phyloP scores from a whole-genome alignment of 2,113 vertebrate species.

The Melanostigma gelatinosum region DNA sequence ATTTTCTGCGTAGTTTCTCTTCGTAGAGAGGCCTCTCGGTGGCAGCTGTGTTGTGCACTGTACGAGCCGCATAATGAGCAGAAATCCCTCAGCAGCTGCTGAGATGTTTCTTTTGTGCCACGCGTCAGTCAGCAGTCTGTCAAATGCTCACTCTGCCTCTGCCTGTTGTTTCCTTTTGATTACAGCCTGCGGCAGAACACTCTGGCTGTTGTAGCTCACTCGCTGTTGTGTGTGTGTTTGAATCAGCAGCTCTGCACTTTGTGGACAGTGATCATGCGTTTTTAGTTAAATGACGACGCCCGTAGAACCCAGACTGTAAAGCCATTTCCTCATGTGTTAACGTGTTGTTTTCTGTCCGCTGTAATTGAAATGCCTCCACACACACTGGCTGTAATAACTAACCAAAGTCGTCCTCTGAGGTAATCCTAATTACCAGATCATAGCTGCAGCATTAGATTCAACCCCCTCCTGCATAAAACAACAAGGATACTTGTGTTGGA shows the following conservation, averaged over 20 bases:
- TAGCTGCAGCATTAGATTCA: not conserved
- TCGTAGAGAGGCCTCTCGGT: conserved; percentile 3
- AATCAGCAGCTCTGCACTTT: not conserved
- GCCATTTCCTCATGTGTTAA: not conserved
- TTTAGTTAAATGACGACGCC: not conserved
- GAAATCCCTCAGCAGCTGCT: conserved; percentile 5
- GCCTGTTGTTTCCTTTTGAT: conserved; percentile 51
- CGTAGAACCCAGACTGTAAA: not conserved
- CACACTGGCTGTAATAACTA: not conserved
- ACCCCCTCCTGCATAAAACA: no score
- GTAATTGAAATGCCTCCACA: not conserved
- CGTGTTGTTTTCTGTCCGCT: not conserved
- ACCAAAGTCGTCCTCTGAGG: not conserved
- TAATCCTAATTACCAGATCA: not conserved
- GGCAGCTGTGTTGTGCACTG: not conserved
- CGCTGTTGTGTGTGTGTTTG: conserved; percentile 6
- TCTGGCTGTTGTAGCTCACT: conserved; percentile 20
- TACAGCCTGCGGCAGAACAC: conserved; percentile 20
- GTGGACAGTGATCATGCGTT: not conserved
- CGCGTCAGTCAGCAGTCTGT: conserved; percentile 44
- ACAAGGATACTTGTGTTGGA: not conserved
- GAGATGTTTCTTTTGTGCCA: conserved; percentile 27
- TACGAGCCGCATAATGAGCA: not conserved
- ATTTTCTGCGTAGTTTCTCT: not conserved
- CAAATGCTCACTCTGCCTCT: not conserved